Percentiles rank a stretch among this genome's conserved stretches.
phyloP scores from a whole-genome alignment of 2,888 invertebrate species.

The Neocrepidodera transversa region DNA sequence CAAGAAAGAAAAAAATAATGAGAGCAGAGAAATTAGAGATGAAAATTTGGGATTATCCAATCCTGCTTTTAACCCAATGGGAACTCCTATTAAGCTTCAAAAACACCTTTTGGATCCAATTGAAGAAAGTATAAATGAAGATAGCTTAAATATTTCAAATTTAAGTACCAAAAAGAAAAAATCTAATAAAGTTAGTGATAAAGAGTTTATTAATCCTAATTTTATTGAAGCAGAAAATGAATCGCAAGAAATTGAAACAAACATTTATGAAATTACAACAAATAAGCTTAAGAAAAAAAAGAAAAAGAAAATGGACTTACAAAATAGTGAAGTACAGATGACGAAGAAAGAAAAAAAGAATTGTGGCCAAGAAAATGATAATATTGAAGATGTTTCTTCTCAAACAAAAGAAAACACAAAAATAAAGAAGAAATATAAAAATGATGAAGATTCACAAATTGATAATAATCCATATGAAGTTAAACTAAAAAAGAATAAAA shows the following conservation, averaged over 20 bases:
- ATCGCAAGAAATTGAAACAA: conserved; percentile 19
- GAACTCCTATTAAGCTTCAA: conserved; percentile 41
- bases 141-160: conserved; percentile 26
- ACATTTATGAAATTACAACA: conserved; percentile 24
- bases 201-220: conserved; percentile 7
- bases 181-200: not conserved
- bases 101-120: conserved; percentile 50
- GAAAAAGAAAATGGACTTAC: too few species aligned
- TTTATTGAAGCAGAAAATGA: conserved; percentile 19
- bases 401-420: too few species aligned
- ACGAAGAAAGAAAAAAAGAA: too few species aligned
- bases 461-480: conserved; percentile 7
- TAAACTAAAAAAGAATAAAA: conserved; percentile 28
- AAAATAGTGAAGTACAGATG: too few species aligned
- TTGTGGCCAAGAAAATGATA: too few species aligned
- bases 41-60: conserved; percentile 47
- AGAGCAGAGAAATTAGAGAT: conserved; percentile 30
- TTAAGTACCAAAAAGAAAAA: not conserved
- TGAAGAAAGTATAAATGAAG: conserved; percentile 45
- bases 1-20: conserved; percentile 34
- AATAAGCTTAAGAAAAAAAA: conserved; percentile 34
- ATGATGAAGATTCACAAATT: too few species aligned
- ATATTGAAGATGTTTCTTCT: not conserved
- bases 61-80: conserved; percentile 53
- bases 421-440: too few species aligned